phyloP scores from a whole-genome alignment of 1,140 invertebrate species.

The Pentalonia nigronervosa region DNA sequence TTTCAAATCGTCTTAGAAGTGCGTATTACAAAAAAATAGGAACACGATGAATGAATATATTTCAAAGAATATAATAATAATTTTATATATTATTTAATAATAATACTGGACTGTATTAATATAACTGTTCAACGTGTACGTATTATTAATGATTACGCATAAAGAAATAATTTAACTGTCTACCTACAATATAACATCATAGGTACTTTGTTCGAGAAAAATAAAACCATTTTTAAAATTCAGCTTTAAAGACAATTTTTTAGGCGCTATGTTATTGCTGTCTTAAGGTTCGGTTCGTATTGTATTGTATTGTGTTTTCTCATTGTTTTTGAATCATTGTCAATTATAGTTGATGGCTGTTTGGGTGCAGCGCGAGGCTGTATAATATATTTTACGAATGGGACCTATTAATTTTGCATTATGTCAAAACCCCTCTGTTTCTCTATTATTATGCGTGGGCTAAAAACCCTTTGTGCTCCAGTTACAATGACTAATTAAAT shows the following conservation, averaged over 20 bases:
- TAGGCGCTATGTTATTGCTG: not conserved
- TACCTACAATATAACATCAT: too few relatives aligned
- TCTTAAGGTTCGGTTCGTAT: not conserved
- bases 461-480: slow-evolving; percentile 36
- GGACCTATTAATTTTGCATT: slow-evolving; percentile 29
- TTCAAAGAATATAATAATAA: too few relatives aligned
- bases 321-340: slow-evolving; percentile 11
- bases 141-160: not conserved
- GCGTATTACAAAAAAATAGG: too few relatives aligned
- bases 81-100: too few relatives aligned
- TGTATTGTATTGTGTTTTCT: not conserved
- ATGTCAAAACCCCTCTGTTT: slow-evolving; percentile 35
- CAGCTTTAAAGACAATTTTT: not conserved
- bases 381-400: slow-evolving; percentile 14
- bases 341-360: not conserved
- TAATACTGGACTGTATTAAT: too few relatives aligned
- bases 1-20: too few relatives aligned
- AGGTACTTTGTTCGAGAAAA: not conserved
- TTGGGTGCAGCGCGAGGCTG: not conserved
- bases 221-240: not conserved
- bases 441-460: not conserved
- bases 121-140: not conserved
- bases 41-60: too few relatives aligned
- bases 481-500: slow-evolving; percentile 47
- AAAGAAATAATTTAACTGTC: not conserved